phyloP scores from a whole-genome alignment of 2,113 vertebrate genomes.

The Synchiropus splendidus region DNA sequence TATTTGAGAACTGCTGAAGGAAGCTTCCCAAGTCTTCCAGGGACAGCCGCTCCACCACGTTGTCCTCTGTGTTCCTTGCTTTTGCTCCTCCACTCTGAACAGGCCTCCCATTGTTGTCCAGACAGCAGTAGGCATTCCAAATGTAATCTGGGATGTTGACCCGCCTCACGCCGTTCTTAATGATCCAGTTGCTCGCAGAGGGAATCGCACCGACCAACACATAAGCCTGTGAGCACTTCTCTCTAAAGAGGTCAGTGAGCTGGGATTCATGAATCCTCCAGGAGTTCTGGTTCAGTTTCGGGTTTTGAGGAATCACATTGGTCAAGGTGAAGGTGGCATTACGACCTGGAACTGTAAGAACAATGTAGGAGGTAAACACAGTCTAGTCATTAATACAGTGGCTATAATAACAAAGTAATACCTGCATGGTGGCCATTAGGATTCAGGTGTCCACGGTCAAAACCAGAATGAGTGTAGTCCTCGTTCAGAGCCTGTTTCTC shows the following conservation, averaged over 20 bases:
- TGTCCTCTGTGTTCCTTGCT: constrained; percentile 57
- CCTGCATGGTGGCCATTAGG: constrained; percentile 67
- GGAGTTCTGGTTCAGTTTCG: constrained; percentile 59
- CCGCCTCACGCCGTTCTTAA: constrained; percentile 58
- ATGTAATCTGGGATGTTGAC: constrained; percentile 67
- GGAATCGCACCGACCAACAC: constrained; percentile 63
- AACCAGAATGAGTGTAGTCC: constrained; percentile 62
- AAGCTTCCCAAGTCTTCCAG: constrained; percentile 45
- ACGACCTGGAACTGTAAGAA: constrained; percentile 47
- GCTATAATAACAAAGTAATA: constrained; percentile 6
- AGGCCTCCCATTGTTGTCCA: constrained; percentile 50
- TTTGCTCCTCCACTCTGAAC: constrained; percentile 45
- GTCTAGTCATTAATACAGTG: not conserved
- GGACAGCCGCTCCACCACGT: constrained; percentile 44
- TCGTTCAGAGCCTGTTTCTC: constrained; percentile 64
- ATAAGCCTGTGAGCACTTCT: constrained; percentile 49
- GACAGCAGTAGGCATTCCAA: constrained; percentile 68
- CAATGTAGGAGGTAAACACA: not conserved
- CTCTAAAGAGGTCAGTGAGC: constrained; percentile 42
- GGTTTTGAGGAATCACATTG: constrained; percentile 65
- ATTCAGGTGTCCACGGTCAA: constrained; percentile 67
- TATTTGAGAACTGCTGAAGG: constrained; percentile 49
- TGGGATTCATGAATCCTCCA: constrained; percentile 58
- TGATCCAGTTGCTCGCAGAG: constrained; percentile 58
- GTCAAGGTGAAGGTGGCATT: constrained; percentile 68